phyloP scores from a whole-genome alignment of 2,797 vertebrate genomes.

The Graptemys geographica region DNA sequence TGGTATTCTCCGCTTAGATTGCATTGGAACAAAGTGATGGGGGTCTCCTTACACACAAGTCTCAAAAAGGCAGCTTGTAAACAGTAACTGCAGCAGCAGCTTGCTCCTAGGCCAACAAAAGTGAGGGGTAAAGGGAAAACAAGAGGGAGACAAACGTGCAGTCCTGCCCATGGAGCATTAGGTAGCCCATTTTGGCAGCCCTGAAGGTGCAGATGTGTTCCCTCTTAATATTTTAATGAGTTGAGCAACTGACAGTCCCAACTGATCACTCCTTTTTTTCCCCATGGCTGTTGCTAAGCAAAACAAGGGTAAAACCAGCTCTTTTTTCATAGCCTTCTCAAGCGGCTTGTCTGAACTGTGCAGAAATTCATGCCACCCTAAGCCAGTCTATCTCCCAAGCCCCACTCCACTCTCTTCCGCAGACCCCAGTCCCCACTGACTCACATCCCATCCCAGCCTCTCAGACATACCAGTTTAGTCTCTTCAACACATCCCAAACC shows the following conservation, averaged over 20 bases:
- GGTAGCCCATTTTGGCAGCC: conserved; percentile 68
- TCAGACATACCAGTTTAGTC: not conserved
- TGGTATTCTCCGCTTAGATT: not conserved
- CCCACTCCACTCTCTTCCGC: not conserved
- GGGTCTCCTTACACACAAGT: not conserved
- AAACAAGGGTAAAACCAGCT: conserved; percentile 61
- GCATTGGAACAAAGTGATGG: not conserved
- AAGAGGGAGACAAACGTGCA: conserved; percentile 44
- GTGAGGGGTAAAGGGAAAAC: conserved; percentile 16
- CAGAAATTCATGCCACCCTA: conserved; percentile 48
- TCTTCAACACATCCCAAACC: not conserved
- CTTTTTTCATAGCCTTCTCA: conserved; percentile 52
- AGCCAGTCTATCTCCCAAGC: conserved; percentile 20
- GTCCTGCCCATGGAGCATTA: not conserved
- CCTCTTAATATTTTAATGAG: conserved; percentile 79
- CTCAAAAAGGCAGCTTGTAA: not conserved
- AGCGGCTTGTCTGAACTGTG: conserved; percentile 56
- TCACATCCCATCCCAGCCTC: not conserved
- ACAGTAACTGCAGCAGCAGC: not conserved
- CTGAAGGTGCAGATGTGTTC: conserved; percentile 61
- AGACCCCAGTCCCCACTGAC: not conserved
- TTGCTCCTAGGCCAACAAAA: not conserved
- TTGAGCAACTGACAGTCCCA: conserved; percentile 68
- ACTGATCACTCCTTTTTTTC: conserved; percentile 41
- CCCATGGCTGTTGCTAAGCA: conserved; percentile 73